Conservation (phyloP, 2,113 vertebrate species). For the Heloderma charlesbogerti region DNA sequence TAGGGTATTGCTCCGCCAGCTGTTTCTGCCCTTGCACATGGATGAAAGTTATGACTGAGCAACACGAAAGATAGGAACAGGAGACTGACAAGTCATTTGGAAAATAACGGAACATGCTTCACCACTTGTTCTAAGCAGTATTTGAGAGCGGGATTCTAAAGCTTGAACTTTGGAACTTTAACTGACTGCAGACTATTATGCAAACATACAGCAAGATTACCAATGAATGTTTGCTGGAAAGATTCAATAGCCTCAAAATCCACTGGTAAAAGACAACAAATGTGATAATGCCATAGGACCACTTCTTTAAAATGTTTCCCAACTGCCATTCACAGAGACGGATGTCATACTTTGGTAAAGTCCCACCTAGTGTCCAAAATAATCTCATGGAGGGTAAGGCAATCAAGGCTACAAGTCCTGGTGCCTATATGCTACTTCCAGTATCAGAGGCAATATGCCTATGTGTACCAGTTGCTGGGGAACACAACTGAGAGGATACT, state of each 20-base stretch:
- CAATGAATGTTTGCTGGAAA: neutral
- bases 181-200: neutral
- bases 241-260: neutral
- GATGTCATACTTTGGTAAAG: neutral
- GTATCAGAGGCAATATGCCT: no score
- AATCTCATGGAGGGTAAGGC: no score
- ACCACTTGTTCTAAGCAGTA: neutral
- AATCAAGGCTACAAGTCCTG: no score
- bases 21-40: conserved; percentile 18
- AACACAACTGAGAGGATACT: no score
- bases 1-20: conserved; percentile 34
- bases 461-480: no score
- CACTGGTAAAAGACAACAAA: neutral
- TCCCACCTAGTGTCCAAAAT: neutral
- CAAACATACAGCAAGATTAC: neutral
- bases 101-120: conserved; percentile 31
- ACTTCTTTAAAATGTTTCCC: neutral
- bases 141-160: neutral
- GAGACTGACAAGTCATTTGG: conserved; percentile 40
- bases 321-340: neutral
- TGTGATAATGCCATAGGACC: neutral
- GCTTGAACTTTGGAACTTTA: neutral
- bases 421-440: no score
- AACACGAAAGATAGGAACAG: conserved; percentile 11
- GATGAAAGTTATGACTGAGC: conserved; percentile 2